Evolutionary conservation across 2,797 vertebrate species (phyloP).

Genomic region (Lepilemur septentrionalis): DNA sequence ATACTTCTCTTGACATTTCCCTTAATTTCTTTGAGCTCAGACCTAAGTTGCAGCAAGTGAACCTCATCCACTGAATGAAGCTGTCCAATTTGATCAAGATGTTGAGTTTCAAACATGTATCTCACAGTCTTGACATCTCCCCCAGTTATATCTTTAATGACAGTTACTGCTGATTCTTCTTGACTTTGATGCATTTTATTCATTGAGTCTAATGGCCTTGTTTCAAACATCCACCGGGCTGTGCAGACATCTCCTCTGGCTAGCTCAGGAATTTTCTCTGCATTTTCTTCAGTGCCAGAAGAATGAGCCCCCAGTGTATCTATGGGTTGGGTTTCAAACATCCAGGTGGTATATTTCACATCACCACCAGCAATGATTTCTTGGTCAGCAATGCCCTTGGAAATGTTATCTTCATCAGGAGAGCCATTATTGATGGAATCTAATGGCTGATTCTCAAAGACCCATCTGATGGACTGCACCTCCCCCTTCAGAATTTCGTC

Average conservation of each 20-base stretch:
- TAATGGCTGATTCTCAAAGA: slow-evolving; percentile 93
- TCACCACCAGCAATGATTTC: slow-evolving; percentile 90
- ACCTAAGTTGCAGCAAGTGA: slow-evolving; percentile 88
- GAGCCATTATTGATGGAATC: slow-evolving; percentile 88
- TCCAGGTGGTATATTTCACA: slow-evolving; percentile 90
- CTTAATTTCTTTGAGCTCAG: slow-evolving; percentile 92
- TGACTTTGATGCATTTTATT: slow-evolving; percentile 89
- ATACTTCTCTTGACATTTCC: slow-evolving; percentile 90
- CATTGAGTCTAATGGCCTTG: slow-evolving; percentile 87
- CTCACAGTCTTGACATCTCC: slow-evolving; percentile 90
- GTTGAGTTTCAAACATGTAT: slow-evolving; percentile 92
- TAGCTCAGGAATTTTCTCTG: slow-evolving; percentile 87
- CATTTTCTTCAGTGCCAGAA: slow-evolving; percentile 78
- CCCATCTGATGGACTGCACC: slow-evolving; percentile 91
- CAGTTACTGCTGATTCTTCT: slow-evolving; percentile 83
- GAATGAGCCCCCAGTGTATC: slow-evolving; percentile 80
- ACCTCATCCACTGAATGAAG: slow-evolving; percentile 90
- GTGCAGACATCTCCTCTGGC: slow-evolving; percentile 88
- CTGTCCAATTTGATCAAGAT: slow-evolving; percentile 87
- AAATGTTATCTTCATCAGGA: slow-evolving; percentile 82
- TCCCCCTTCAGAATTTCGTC: slow-evolving; percentile 92
- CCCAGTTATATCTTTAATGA: slow-evolving; percentile 86
- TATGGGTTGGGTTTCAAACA: slow-evolving; percentile 93
- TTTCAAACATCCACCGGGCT: slow-evolving; percentile 92
- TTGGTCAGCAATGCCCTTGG: slow-evolving; percentile 86